These are phyloP conservation scores for Naso thynnoides DNA, from an alignment of 2,797 vertebrate genomes.

Conservation along the genomic window DNA sequence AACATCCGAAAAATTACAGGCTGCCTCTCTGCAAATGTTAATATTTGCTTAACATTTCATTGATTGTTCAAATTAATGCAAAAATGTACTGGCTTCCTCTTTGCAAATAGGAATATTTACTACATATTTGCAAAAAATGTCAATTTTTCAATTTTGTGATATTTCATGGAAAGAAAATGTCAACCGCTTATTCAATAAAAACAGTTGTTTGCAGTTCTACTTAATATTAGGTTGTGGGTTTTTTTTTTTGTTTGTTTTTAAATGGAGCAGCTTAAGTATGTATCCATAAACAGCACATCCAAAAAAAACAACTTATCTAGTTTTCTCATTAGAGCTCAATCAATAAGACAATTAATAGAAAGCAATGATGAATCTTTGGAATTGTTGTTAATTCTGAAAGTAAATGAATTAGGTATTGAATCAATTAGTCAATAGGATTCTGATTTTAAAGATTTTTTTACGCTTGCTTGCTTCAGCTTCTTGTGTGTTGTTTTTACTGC, in stretches of 20 bases:
- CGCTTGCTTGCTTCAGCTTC: background rate
- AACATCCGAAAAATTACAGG: background rate
- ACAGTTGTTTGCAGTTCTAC: fast-evolving
- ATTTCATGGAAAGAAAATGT: too few species aligned
- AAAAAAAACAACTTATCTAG: too few species aligned
- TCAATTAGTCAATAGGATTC: background rate
- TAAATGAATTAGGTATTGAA: background rate
- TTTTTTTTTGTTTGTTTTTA: too few species aligned
- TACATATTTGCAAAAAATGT: too few species aligned
- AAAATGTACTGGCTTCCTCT: too few species aligned
- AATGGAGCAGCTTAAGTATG: too few species aligned
- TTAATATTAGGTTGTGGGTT: background rate
- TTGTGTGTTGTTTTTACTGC: background rate
- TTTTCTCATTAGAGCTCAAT: too few species aligned
- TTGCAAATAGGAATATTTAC: too few species aligned
- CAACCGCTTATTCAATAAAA: background rate
- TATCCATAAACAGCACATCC: too few species aligned
- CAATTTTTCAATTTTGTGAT: too few species aligned
- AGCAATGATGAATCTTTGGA: background rate
- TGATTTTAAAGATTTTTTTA: background rate
- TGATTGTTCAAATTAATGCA: too few species aligned
- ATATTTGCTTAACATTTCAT: background rate
- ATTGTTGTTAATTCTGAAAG: background rate
- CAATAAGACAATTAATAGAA: too few species aligned
- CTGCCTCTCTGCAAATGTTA: background rate